Conservation (phyloP, 2,797 vertebrate species). For the Columba guinea region DNA sequence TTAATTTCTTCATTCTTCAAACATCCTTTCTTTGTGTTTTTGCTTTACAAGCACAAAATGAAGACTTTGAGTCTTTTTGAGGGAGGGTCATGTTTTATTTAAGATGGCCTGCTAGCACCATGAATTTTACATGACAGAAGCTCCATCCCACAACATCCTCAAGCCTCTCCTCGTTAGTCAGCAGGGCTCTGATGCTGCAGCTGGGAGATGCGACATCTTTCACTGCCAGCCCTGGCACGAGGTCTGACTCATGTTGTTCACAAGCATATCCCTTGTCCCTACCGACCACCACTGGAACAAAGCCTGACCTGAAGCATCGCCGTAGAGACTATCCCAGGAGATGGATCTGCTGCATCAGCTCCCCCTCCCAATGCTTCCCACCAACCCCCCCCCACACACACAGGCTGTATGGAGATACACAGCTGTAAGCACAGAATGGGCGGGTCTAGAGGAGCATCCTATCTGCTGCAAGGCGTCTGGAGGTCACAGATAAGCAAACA, state of each 20-base stretch:
- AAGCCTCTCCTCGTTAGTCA: not conserved
- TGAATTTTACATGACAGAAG: conserved; percentile 44
- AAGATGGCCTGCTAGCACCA: not conserved
- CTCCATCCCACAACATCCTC: not conserved
- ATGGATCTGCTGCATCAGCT: not conserved
- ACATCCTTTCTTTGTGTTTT: not conserved
- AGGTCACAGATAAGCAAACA: conserved; percentile 2
- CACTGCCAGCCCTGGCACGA: not conserved
- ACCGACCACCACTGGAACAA: not conserved
- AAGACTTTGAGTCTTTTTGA: not conserved
- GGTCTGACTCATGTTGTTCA: not conserved
- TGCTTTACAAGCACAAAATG: not conserved
- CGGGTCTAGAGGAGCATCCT: not conserved
- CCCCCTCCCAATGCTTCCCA: not conserved
- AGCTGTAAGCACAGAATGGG: not conserved
- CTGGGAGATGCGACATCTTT: not conserved
- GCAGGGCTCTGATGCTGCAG: not conserved
- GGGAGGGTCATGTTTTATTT: conserved; percentile 20
- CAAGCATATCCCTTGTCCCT: not conserved
- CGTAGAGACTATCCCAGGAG: not conserved
- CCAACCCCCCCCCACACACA: fast-evolving
- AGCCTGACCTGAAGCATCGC: not conserved
- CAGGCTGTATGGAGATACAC: not conserved
- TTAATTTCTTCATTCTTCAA: not conserved
- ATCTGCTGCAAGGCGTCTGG: not conserved